phyloP scores from a whole-genome alignment of 2,888 invertebrate genomes.

The Tetanocera ferruginea region DNA sequence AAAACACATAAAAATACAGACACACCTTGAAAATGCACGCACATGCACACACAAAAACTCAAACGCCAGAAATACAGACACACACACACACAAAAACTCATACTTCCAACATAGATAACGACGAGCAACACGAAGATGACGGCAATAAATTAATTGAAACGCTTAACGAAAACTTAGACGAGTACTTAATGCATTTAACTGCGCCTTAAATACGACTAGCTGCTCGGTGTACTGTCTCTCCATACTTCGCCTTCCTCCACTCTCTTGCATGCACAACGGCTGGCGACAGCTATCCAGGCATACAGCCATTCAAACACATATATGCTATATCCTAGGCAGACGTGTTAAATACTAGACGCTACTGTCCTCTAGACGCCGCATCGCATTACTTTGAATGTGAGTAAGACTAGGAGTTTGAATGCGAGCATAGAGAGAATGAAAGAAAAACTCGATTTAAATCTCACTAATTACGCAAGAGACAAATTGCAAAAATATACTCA shows the following conservation, averaged over 20 bases:
- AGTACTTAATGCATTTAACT: constrained; percentile 48
- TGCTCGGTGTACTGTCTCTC: neutral
- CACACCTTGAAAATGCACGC: neutral
- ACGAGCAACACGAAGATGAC: constrained; percentile 32
- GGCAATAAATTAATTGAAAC: constrained; percentile 60
- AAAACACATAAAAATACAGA: constrained; percentile 23
- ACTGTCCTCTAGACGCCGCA: too few species aligned
- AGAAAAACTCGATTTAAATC: constrained; percentile 65
- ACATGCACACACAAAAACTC: neutral
- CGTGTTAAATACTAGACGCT: too few species aligned
- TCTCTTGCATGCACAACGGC: neutral
- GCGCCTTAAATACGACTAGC: constrained; percentile 29
- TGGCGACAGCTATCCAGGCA: neutral
- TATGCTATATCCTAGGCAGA: too few species aligned
- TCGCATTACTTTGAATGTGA: constrained; percentile 7
- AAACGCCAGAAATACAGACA: neutral
- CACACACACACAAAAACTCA: neutral
- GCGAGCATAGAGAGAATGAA: constrained; percentile 39
- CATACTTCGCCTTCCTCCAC: neutral
- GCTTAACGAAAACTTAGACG: constrained; percentile 62
- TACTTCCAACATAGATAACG: neutral
- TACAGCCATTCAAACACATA: neutral
- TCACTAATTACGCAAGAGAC: constrained; percentile 67
- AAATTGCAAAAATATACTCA: constrained; percentile 57
- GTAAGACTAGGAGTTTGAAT: neutral